These are phyloP conservation scores for Belgica antarctica DNA, from an alignment of 2,888 invertebrate species.

Conservation along the genomic window DNA sequence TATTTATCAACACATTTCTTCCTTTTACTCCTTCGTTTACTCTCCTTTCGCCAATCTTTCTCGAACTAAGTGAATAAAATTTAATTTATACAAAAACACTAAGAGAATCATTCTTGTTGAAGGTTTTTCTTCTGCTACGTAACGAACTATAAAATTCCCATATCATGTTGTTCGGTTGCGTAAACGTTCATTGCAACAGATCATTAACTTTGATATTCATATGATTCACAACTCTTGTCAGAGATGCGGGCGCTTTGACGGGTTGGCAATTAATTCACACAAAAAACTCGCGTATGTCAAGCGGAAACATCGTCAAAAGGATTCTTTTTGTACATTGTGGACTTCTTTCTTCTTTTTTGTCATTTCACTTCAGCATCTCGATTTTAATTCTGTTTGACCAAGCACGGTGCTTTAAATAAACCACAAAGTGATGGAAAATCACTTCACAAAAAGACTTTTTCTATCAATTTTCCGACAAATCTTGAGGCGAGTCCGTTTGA, in stretches of 20 bases:
- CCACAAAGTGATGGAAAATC: neutral
- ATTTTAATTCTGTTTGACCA: slow-evolving; percentile 17
- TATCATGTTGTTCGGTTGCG: neutral
- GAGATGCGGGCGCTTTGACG: neutral
- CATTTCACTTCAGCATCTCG: slow-evolving; percentile 2
- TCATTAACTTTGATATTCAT: slow-evolving; percentile 34
- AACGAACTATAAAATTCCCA: neutral
- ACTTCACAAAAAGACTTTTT: neutral
- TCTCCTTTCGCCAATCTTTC: neutral
- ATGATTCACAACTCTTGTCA: neutral
- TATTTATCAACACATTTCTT: slow-evolving; percentile 16
- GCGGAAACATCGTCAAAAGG: slow-evolving; percentile 19
- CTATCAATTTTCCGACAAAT: neutral
- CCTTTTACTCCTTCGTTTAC: neutral
- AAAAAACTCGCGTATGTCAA: neutral
- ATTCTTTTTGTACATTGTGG: neutral
- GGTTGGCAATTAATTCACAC: slow-evolving; percentile 6
- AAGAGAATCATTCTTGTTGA: too few relatives aligned
- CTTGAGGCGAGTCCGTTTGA: neutral
- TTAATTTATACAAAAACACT: slow-evolving; percentile 14
- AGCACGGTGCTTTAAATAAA: neutral
- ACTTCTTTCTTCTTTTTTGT: too few relatives aligned
- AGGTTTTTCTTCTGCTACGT: neutral
- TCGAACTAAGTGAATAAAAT: slow-evolving; percentile 20
- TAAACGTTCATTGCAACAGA: slow-evolving; percentile 39